phyloP scores from a whole-genome alignment of 2,888 invertebrate species.

The Boloria selene region DNA sequence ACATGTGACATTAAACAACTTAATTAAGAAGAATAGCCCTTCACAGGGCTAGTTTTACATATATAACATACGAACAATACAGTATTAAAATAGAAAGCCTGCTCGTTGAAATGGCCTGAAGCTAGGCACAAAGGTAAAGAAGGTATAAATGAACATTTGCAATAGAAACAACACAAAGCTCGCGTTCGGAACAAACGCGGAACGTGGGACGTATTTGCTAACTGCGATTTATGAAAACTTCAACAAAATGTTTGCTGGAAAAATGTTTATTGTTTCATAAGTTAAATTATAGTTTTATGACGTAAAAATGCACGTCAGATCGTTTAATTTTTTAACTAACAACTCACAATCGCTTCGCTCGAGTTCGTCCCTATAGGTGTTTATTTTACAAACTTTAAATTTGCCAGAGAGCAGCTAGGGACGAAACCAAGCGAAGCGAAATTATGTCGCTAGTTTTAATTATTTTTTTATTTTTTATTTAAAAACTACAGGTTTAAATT shows the following conservation, averaged over 20 bases:
- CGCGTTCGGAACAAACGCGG: constrained; percentile 13
- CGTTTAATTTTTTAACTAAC: neutral
- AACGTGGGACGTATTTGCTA: constrained; percentile 14
- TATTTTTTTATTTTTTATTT: neutral
- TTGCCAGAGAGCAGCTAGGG: too few species aligned
- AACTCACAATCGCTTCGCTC: too few species aligned
- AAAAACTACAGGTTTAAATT: too few species aligned
- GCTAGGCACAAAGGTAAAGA: neutral
- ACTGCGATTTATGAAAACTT: constrained; percentile 20
- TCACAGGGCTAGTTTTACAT: too few species aligned
- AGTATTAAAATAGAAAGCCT: too few species aligned
- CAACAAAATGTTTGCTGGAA: constrained; percentile 16
- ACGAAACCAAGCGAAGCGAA: too few species aligned
- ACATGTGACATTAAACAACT: too few species aligned
- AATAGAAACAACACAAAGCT: constrained; percentile 9
- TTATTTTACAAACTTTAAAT: too few species aligned
- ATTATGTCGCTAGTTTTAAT: too few species aligned
- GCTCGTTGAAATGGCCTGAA: neutral
- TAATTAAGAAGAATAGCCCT: too few species aligned
- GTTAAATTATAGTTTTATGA: neutral
- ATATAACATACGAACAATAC: too few species aligned
- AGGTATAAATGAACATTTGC: constrained; percentile 11
- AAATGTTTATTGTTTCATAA: constrained; percentile 15
- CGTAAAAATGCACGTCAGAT: neutral
- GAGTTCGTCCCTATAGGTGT: too few species aligned